A percentile compares a stretch with the other conserved stretches of the same genome.
These are phyloP conservation scores for Bugula neritina DNA, from an alignment of 2,888 invertebrate species.

Conservation along the genomic window DNA sequence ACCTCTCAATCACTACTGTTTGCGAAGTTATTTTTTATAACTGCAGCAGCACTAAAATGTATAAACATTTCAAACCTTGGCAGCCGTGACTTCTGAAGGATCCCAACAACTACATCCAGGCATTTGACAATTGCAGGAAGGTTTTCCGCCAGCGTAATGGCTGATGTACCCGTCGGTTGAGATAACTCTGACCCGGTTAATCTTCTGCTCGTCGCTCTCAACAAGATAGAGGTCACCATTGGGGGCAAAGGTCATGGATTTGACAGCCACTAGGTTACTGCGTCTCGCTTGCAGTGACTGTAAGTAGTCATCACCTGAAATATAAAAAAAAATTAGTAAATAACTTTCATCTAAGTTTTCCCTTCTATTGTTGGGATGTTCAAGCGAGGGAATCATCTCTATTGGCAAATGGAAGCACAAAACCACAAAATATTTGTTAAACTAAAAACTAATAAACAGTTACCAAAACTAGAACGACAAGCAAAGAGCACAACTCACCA, in stretches of 20 bases:
- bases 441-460: no score
- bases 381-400: no score
- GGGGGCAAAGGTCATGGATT: slow-evolving; percentile 83
- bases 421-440: no score
- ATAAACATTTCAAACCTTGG: slow-evolving; percentile 53
- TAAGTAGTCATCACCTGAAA: neutral
- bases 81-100: slow-evolving; percentile 62
- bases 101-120: slow-evolving; percentile 87
- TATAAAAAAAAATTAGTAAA: neutral
- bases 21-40: no score
- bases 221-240: slow-evolving; percentile 87
- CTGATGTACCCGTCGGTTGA: slow-evolving; percentile 88
- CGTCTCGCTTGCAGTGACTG: slow-evolving; percentile 1
- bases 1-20: no score
- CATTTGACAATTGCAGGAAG: slow-evolving; percentile 54
- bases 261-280: slow-evolving; percentile 18
- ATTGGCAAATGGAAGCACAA: no score
- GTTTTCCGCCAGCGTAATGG: slow-evolving; percentile 84
- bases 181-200: slow-evolving; percentile 76
- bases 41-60: no score
- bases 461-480: no score
- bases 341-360: no score
- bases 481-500: no score
- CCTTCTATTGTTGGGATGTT: no score
- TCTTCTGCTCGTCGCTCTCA: slow-evolving; percentile 82